Base-by-base conservation (phyloP, 2,797 vertebrate species). In the Alfaro cultratus region DNA sequence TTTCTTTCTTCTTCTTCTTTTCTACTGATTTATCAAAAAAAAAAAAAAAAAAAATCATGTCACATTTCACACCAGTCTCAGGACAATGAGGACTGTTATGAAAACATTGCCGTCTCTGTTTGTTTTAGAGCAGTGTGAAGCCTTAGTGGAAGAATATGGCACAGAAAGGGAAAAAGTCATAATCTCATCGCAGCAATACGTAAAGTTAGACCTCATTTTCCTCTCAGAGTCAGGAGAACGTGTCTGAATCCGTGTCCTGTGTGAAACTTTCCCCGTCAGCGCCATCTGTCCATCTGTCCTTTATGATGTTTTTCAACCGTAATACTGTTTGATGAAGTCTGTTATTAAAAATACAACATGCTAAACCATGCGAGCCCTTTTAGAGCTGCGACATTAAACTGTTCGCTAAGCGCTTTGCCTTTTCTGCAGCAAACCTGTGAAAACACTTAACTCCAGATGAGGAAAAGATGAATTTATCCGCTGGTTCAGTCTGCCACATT, bases 111-210 rank as follows among this genome's bases (percentile, higher is more conserved):
- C 68, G 81, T 88, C 80, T 89, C 86, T 90, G 87, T 93, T 93
- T 92, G 90, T 92, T 87, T 92, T 92, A 91, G 91, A 92, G 87
- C 91, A 85, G 87, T 80, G 84, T 74, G 76, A 91, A 90, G 87
- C 87, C 75, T 74, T 74, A 78, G 86, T 87, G 91, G 83, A 94
- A 91, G 89, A 91, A 83, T 86, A 79, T 36, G 23, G 80, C 88
- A 81, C 51, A 62, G 74, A 80, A 68, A 85, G 82, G 77, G 75
- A 62, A 78, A 76, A 80, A 84, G 83, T 87, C 79, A 68, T 83
- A 83, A 91, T 86, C 87, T 87, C 85, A 92, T 89, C 84, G 88
- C 85, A 83, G 89, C 87, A 87, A 80, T 82, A 88, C 85, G 87
- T 87, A 86, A 86, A 89, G 87, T 90, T 85, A 86, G 80, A 89